Base-by-base conservation (phyloP, 2,888 invertebrate genomes). In the Oeneis ivallda region DNA sequence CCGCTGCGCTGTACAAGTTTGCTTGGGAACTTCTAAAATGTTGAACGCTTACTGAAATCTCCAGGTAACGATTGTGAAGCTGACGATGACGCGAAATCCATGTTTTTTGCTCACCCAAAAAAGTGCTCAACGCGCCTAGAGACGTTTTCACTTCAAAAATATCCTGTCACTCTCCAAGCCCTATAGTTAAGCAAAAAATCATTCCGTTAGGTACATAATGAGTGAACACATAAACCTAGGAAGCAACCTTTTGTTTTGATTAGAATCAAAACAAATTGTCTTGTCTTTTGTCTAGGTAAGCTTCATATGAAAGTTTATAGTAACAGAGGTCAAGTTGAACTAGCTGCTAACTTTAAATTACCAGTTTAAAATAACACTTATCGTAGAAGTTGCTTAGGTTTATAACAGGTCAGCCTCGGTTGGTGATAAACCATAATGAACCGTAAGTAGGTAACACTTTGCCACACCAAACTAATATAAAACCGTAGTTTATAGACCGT, bases 381-480 rank as follows among this genome's bases (percentile, higher is more conserved):
- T 58, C 62, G 64, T 63, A 53, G 74, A 71, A 69, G 70, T 70
- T 71, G 70, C 71, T 71, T 69, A 75, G 70, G 71, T 70, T 52
- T 71, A 70, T 68, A 67, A 66, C 68, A 77, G 85, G 70, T 81
- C 84, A 73, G 15, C 66, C 59, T 76, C 71, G 73, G 76, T 70
- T 81, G 80, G 87, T 69, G 58, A 49, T 62, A 76, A 83, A 81
- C 83, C 82, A n/a, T n/a, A n/a, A n/a, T n/a, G n/a, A n/a, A n/a
- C n/a, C n/a, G n/a, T n/a, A n/a, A n/a, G 83, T 81, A 85, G 85
- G 82, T 80, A 82, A 79, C 82, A 80, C 82, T 84, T 82, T 79
- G 82, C 81, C 80, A 79, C 78, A 78, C 26, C 26, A 26, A 26
- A 81, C 80, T 81, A 81, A 78, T 52, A 52, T 52, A 83, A 79